phyloP scores from a whole-genome alignment of 2,797 vertebrate species.

The Mastacembelus armatus region DNA sequence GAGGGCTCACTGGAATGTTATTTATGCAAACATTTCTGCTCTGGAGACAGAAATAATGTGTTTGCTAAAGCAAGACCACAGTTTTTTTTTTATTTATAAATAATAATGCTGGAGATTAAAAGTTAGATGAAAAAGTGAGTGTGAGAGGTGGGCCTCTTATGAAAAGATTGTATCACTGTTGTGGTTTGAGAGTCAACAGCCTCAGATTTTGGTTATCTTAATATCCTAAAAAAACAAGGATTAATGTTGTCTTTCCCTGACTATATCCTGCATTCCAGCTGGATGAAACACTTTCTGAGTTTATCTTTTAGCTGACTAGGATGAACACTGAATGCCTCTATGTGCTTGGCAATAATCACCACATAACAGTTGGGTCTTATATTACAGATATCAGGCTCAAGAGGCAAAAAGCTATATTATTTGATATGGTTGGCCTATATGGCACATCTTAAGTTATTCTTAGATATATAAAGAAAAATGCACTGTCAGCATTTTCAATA shows the following conservation, averaged over 20 bases:
- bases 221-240: conserved; percentile 12
- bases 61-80: conserved; percentile 19
- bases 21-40: conserved; percentile 72
- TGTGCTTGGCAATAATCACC: background rate
- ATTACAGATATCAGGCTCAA: background rate
- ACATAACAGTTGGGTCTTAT: no score
- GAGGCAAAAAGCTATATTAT: no score
- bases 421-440: no score
- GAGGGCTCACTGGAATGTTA: conserved; percentile 76
- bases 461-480: no score
- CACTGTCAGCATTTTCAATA: no score
- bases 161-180: conserved; percentile 32
- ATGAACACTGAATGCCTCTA: background rate
- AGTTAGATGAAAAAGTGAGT: conserved; percentile 26
- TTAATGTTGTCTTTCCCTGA: conserved; percentile 5
- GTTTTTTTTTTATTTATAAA: conserved; percentile 29
- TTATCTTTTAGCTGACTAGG: conserved; percentile 10
- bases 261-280: conserved; percentile 48
- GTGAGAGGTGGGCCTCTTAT: no score
- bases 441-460: no score
- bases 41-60: conserved; percentile 48
- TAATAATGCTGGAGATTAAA: conserved; percentile 42
- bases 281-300: no score
- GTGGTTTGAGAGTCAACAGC: conserved; percentile 5
- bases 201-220: conserved; percentile 19